Conservation (phyloP, 2,113 vertebrate species). For the Oriolus oriolus region DNA sequence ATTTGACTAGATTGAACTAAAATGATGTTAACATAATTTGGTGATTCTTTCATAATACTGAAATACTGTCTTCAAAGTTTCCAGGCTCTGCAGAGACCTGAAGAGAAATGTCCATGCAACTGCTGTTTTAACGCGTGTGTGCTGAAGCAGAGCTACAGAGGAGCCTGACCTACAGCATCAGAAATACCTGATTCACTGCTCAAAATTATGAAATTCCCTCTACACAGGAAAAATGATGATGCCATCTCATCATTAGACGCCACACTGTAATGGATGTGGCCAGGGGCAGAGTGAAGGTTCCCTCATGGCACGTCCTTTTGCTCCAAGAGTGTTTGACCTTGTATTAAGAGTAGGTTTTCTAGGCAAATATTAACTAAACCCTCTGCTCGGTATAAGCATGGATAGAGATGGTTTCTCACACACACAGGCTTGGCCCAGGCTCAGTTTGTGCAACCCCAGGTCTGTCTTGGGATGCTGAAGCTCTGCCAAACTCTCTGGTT, state of each 20-base stretch:
- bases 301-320: rapidly evolving
- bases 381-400: rapidly evolving
- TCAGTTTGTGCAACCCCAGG: background rate
- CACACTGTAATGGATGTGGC: background rate
- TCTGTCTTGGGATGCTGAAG: background rate
- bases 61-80: background rate
- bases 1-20: background rate
- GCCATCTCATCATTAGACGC: background rate
- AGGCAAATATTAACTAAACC: background rate
- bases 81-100: background rate
- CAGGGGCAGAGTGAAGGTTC: rapidly evolving
- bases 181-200: background rate
- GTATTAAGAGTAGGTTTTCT: background rate
- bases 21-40: background rate
- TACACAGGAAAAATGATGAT: background rate
- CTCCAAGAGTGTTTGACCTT: background rate
- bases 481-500: background rate
- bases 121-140: rapidly evolving
- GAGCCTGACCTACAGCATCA: background rate
- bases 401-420: background rate
- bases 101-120: background rate
- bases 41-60: background rate
- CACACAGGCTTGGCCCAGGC: background rate
- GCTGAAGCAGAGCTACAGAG: background rate
- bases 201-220: background rate